Evolutionary conservation across 2,797 vertebrate genomes (phyloP), one percentile per base, ranked within the genome.

Genomic region (Todus mexicanus): DNA sequence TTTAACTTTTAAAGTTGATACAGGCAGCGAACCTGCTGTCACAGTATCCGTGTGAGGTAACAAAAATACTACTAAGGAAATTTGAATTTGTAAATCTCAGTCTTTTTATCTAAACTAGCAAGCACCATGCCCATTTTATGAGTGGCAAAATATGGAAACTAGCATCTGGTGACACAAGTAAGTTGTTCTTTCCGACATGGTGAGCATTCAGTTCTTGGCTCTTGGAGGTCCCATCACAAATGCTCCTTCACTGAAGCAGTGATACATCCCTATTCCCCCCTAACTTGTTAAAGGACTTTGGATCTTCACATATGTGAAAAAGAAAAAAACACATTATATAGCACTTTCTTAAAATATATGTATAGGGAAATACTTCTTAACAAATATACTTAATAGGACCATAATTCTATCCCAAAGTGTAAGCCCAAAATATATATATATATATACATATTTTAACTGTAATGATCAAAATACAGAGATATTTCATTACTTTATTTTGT

Each of bases 131-230:
- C 6, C 3, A 3, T 78, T 72, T 66, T 53, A 37, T 6, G 2
- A 40, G n/a, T 17, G 9, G 8, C 14, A 66, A 80, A 68, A 89
- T 42, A 40, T 7, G 8, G 4, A 71, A 77, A 76, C 45, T 21
- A 53, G 33, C 8, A 25, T 12, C 45, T 64, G 15, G 17, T n/a
- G 2, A 25, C n/a, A 54, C 1, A 1, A 0, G 15, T 40, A 53
- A 42, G 7, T 35, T 69, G 8, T 13, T 90, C 22, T 73, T 79
- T 73, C 42, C 16, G n/a, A 19, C 29, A 27, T 6, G 10, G 19
- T 15, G 6, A 57, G 17, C 12, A 54, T 26, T 50, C 56, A n/a
- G 3, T 29, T 84, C 37, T 31, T n/a, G 26, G 10, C 2, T 84
- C 7, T 53, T 84, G 37, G 19, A 78, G 29, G 9, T 68, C 35